Evolutionary conservation across 1,140 invertebrate genomes (phyloP).

Genomic region (Stratiolaelaps scimitus): DNA sequence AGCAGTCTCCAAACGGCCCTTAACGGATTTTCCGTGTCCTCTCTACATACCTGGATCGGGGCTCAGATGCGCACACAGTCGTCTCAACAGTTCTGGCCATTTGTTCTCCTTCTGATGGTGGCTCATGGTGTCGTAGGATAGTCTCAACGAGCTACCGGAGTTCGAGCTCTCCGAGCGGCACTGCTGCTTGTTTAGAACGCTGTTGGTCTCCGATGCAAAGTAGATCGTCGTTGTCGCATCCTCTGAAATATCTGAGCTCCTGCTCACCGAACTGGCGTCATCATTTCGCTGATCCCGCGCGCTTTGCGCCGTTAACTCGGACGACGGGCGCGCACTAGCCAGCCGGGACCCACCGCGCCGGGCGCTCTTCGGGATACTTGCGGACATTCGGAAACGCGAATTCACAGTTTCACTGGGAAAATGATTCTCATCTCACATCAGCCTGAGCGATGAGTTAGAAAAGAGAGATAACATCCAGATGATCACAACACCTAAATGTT

Average conservation of each 20-base stretch:
- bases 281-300: constrained; percentile 27
- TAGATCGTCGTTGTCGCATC: constrained; percentile 9
- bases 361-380: not conserved
- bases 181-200: no score
- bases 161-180: no score
- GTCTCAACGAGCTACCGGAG: not conserved
- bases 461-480: no score
- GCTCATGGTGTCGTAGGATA: not conserved
- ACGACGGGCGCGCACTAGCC: no score
- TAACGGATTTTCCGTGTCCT: no score
- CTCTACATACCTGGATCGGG: constrained; percentile 4
- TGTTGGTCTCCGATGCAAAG: no score
- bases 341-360: not conserved
- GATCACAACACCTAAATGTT: no score
- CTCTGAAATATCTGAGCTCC: constrained; percentile 10
- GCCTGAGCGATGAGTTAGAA: no score
- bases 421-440: no score
- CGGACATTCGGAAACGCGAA: no score
- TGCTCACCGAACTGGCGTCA: not conserved
- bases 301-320: not conserved
- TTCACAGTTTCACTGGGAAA: no score
- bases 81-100: not conserved
- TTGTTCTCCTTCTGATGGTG: constrained; percentile 1
- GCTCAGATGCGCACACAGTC: constrained; percentile 14
- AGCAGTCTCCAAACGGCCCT: no score